Base-by-base conservation (phyloP, 2,797 vertebrate species). In the Pitangus sulphuratus region DNA sequence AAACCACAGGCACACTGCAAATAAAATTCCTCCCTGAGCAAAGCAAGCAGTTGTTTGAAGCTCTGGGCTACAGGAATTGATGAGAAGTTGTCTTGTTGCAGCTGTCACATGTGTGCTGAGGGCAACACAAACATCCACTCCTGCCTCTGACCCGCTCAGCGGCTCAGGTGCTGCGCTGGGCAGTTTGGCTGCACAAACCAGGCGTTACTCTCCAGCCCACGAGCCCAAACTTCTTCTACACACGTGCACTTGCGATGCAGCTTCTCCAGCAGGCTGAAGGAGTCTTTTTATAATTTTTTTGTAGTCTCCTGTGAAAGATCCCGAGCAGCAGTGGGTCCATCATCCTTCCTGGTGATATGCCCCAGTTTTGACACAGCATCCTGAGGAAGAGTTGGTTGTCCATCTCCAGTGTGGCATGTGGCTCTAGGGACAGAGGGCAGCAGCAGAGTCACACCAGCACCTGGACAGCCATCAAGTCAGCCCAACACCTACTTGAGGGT, bases 121-220 rank as follows among this genome's bases (percentile, higher is more conserved):
- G 37, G 15, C 53, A 44, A 39, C 42, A 47, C 33, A 75, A 39
- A 22, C 50, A 39, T 64, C 21, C 35, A 6, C 16, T 58, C 5
- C 15, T 71, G 42, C 54, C 39, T 53, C 33, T 0, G 0, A 26
- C 25, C 57, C 0, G 0, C 53, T 80, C 51, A 12, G 28, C 1
- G 4, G 37, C 2, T 3, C 2, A 4, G 13, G 17, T 58, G 40
- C 51, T 8, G 15, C 1, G 0, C 35, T 85, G 1, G 0, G 24
- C n/a, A 30, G 11, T 61, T 65, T 45, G 47, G 54, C 39, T 87
- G 60, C 47, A 11, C 81, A 79, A 85, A 57, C 45, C 58, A n/a
- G 50, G 53, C 15, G 30, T 20, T 31, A 48, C 65, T 4, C 22
- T 78, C 40, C 37, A 8, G 30, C 26, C 62, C 12, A 6, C 0